Evolutionary conservation across 2,888 invertebrate genomes (phyloP).

Genomic region (Rhodophaea formosa): DNA sequence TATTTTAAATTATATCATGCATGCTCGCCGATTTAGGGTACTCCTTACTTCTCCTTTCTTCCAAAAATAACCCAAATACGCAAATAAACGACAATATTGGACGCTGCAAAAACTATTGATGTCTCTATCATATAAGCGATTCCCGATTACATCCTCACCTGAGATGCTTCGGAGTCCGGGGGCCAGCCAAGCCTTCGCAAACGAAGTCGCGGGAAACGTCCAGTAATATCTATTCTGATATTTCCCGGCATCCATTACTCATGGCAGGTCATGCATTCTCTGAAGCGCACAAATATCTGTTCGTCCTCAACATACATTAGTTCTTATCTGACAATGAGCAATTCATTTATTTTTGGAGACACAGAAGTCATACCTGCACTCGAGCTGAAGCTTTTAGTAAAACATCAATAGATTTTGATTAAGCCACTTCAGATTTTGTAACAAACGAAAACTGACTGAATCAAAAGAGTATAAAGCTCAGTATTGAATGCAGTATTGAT

Average conservation of each 20-base stretch:
- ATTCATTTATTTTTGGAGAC: slow-evolving; percentile 78
- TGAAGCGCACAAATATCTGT: neutral
- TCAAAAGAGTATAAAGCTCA: neutral
- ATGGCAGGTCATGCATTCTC: slow-evolving; percentile 7
- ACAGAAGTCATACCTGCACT: slow-evolving; percentile 77
- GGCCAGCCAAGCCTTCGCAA: no score
- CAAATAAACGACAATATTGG: no score
- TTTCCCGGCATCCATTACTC: slow-evolving; percentile 10
- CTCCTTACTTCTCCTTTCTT: no score
- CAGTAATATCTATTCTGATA: neutral
- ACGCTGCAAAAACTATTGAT: no score
- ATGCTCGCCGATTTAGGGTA: no score
- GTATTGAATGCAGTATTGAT: slow-evolving; percentile 28
- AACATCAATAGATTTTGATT: slow-evolving; percentile 64
- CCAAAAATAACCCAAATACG: no score
- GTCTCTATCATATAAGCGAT: no score
- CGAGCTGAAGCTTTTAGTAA: slow-evolving; percentile 73
- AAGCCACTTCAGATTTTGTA: slow-evolving; percentile 55
- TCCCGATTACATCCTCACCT: no score
- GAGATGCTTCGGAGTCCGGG: no score
- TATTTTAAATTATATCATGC: no score
- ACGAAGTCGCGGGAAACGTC: no score
- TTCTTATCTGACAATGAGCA: slow-evolving; percentile 72
- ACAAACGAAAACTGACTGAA: slow-evolving; percentile 39
- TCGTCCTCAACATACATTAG: slow-evolving; percentile 43